Evolutionary conservation across 1,140 invertebrate genomes (phyloP).

Genomic region (Acyrthosiphon pisum): DNA sequence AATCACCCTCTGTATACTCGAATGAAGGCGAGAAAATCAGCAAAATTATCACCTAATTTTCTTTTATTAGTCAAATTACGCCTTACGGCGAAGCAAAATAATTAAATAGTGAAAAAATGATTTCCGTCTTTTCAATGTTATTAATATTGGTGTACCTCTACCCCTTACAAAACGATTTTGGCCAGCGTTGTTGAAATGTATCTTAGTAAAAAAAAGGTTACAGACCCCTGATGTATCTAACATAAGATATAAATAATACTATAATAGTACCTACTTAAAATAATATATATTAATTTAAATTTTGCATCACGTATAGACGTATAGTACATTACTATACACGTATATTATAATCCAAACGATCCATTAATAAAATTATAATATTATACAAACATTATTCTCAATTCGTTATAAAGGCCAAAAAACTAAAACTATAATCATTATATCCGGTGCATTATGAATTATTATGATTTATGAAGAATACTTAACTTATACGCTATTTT

Average conservation of each 20-base stretch:
- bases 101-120: neutral
- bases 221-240: neutral
- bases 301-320: too few species aligned
- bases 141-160: too few species aligned
- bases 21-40: too few species aligned
- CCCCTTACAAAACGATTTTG: too few species aligned
- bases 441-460: neutral
- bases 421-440: neutral
- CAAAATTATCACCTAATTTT: neutral
- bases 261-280: neutral
- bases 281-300: neutral
- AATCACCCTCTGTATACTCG: neutral
- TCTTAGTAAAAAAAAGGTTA: neutral
- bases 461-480: slow-evolving; percentile 19
- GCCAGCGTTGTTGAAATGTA: neutral
- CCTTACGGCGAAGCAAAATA: neutral
- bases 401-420: neutral
- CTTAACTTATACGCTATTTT: neutral
- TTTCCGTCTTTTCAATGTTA: neutral
- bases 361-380: slow-evolving; percentile 1
- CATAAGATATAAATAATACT: neutral
- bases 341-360: neutral
- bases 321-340: too few species aligned
- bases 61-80: neutral
- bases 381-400: slow-evolving; percentile 11